Conservation (phyloP, 2,888 invertebrate species). For the Girardia tigrina region DNA sequence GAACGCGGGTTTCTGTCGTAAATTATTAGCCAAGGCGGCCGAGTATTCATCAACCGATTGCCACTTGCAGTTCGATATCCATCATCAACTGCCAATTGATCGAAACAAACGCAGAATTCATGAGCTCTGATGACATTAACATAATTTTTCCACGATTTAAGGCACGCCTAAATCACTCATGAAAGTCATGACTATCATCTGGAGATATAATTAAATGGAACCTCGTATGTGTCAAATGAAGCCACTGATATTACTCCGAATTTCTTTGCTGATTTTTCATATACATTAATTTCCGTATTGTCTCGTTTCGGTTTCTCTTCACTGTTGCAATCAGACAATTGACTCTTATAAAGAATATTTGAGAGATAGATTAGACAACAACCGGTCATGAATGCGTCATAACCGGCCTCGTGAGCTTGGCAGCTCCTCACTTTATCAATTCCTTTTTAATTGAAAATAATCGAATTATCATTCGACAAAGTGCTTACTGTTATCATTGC, state of each 20-base stretch:
- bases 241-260: background rate
- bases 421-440: background rate
- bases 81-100: background rate
- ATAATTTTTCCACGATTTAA: constrained; percentile 7
- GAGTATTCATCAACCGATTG: constrained; percentile 3
- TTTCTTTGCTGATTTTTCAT: background rate
- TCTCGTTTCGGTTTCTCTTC: background rate
- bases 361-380: constrained; percentile 30
- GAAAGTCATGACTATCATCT: too few relatives aligned
- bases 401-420: constrained; percentile 34
- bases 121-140: constrained; percentile 29
- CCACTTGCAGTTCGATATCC: background rate
- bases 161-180: background rate
- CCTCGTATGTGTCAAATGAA: constrained; percentile 25
- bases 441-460: background rate
- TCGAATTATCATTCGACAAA: background rate
- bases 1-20: background rate
- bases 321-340: background rate
- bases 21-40: background rate
- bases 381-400: constrained; percentile 34
- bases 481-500: background rate
- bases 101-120: background rate
- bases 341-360: constrained; percentile 27
- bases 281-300: background rate
- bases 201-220: background rate